These are phyloP conservation scores for Lophius americanus DNA, from an alignment of 2,797 vertebrate genomes.

Conservation along the genomic window DNA sequence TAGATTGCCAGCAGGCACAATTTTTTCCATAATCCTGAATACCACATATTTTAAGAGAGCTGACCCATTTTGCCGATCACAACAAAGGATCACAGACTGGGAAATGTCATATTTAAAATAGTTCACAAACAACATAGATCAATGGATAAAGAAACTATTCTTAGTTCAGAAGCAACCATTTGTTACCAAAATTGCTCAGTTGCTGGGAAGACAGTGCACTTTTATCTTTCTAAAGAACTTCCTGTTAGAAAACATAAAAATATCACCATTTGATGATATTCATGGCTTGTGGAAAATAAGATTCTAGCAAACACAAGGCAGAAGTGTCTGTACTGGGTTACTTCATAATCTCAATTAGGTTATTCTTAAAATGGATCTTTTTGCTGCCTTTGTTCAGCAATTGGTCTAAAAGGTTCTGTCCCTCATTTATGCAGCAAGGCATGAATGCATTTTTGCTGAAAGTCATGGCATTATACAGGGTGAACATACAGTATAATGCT, in stretches of 20 bases:
- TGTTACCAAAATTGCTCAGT: conserved; percentile 59
- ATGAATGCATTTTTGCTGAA: conserved; percentile 36
- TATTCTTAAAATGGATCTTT: conserved; percentile 39
- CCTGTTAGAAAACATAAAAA: conserved; percentile 50
- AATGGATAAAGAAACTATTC: conserved; percentile 57
- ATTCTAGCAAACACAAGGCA: conserved; percentile 21
- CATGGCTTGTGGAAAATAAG: conserved; percentile 49
- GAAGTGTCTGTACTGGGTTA: conserved; percentile 39
- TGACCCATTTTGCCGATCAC: conserved; percentile 11
- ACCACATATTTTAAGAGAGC: conserved; percentile 1
- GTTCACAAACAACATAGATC: conserved; percentile 52
- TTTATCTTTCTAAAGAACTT: conserved; percentile 56
- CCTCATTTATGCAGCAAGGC: conserved; percentile 34
- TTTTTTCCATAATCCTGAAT: not conserved
- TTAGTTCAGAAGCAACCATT: conserved; percentile 57
- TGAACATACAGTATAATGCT: conserved; percentile 21
- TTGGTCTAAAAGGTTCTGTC: conserved; percentile 26
- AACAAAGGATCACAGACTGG: conserved; percentile 36
- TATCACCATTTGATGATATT: conserved; percentile 42
- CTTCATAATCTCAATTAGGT: conserved; percentile 46
- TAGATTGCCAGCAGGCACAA: not conserved
- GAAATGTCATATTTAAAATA: conserved; percentile 65
- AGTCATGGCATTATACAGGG: conserved; percentile 48
- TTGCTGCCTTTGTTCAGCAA: conserved; percentile 22
- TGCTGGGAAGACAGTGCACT: conserved; percentile 43